Base-by-base conservation (phyloP, 1,140 invertebrate genomes). In the Cydia strobilella region DNA sequence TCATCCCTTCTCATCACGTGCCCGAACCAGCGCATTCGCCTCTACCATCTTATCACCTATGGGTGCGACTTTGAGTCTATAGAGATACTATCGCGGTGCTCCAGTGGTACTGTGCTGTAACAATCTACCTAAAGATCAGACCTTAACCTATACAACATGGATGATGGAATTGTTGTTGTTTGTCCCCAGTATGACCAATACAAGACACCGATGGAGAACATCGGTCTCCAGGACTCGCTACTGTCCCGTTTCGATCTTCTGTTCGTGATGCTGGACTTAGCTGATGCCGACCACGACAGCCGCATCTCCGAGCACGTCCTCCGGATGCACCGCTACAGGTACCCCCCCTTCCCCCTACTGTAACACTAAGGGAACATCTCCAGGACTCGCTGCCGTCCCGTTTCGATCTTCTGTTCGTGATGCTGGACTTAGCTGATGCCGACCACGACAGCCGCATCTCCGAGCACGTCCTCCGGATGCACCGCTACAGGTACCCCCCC, bases 121-220 rank as follows among this genome's bases (percentile, higher is more conserved):
- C 35, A 39, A 39, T 0, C 35, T 39, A 39, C 35, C 35, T 39
- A 39, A 39, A 39, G 35, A 39, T 39, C 10, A 10, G 7, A 9
- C 35, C 35, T 39, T 39, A 39, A 39, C 35, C 35, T 39, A 39
- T 39, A 10, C 35, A 0, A 10, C 35, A 39, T 39, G 35, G 7
- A 39, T 39, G 9, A 39, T 39, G 35, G 35, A 10, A 39, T 39
- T 9, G 0, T 39, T n/a, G n/a, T 6, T 31, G 6, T 69, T 76
- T 51, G 73, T 73, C 45, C 93, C 15, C 89, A 98, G 97, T 99
- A 99, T 86, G 98, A 99, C 94, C 97, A 98, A 87, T 99, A 99
- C 93, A 99, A 99, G 93, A 98, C 98, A 0, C 99, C 99, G 0
- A 99, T 99, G 99, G 99, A 99, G 90, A 99, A 99, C 93, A 99